phyloP scores from a whole-genome alignment of 2,888 invertebrate species.

The Mylabris sibirica region DNA sequence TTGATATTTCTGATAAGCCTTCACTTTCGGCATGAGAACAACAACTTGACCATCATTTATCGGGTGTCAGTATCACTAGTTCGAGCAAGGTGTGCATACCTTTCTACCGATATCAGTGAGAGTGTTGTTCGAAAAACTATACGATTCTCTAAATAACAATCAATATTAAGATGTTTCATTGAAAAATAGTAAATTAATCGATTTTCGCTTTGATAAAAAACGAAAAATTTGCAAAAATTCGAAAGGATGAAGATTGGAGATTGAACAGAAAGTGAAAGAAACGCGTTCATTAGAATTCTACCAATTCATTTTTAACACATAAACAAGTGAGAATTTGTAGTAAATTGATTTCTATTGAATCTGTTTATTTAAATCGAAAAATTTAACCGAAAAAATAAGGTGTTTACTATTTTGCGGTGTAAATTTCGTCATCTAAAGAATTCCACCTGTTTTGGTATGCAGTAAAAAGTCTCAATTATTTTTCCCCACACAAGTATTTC shows the following conservation, averaged over 20 bases:
- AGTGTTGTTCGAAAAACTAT: not conserved
- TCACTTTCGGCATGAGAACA: slow-evolving; percentile 32
- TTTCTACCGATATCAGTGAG: not conserved
- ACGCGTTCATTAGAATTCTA: slow-evolving; percentile 1
- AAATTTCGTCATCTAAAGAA: slow-evolving; percentile 4
- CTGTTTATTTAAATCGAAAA: no score
- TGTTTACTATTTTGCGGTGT: not conserved
- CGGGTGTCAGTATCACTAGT: slow-evolving; percentile 31
- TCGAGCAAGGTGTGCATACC: not conserved
- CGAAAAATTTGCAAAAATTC: not conserved
- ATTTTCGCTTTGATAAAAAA: not conserved
- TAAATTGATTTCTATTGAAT: not conserved
- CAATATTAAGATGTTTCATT: no score
- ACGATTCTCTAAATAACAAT: not conserved
- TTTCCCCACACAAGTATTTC: not conserved
- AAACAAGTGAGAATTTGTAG: not conserved
- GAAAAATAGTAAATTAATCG: slow-evolving; percentile 1
- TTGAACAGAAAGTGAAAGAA: slow-evolving; percentile 11
- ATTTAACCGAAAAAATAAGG: not conserved
- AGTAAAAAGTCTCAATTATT: not conserved
- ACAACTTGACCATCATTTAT: slow-evolving; percentile 55
- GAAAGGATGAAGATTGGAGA: slow-evolving; percentile 12
- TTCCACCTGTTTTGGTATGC: slow-evolving; percentile 1
- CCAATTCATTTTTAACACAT: not conserved
- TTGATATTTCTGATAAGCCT: slow-evolving; percentile 9